Evolutionary conservation across 37 sponge, comb jelly and placozoan genomes (phyloP).

Genomic region (Hexactinellida sp.): DNA sequence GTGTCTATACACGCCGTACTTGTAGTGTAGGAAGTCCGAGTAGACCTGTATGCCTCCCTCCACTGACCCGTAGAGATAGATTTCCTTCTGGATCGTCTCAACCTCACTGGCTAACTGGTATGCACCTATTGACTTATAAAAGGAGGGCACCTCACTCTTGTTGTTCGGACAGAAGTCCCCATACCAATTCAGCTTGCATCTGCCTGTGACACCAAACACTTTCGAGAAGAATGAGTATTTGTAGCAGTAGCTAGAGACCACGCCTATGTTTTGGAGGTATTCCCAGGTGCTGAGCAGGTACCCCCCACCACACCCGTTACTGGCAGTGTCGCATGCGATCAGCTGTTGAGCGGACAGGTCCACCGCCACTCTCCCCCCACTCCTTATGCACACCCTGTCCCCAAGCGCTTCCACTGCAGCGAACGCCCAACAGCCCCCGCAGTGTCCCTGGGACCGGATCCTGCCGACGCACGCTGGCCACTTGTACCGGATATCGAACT

Average conservation of each 20-base stretch:
- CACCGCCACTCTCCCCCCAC: background rate
- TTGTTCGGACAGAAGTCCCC: conserved; percentile 6
- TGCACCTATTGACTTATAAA: background rate
- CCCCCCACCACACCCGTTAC: conserved; percentile 5
- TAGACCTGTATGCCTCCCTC: background rate
- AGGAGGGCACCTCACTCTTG: background rate
- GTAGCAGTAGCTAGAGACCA: background rate
- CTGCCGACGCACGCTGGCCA: background rate
- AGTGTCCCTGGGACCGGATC: background rate
- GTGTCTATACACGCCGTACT: conserved; percentile 4
- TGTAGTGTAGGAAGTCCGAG: conserved; percentile 8
- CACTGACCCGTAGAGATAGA: background rate
- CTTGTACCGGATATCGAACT: conserved; percentile 8
- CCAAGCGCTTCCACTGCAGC: background rate
- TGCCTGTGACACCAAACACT: background rate
- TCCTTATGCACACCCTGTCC: background rate
- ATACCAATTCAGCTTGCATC: background rate
- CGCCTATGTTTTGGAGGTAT: background rate
- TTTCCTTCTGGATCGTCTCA: conserved; percentile 6
- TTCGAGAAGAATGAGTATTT: background rate
- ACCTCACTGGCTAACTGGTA: background rate
- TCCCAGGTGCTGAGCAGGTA: conserved; percentile 7
- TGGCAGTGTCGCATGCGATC: conserved; percentile 14
- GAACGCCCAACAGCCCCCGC: background rate
- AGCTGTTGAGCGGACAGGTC: background rate